Evolutionary conservation across 35 echinoderm and acorn worm species (phyloP), one percentile per base, ranked within the genome.

Genomic region (Lytechinus variegatus): DNA sequence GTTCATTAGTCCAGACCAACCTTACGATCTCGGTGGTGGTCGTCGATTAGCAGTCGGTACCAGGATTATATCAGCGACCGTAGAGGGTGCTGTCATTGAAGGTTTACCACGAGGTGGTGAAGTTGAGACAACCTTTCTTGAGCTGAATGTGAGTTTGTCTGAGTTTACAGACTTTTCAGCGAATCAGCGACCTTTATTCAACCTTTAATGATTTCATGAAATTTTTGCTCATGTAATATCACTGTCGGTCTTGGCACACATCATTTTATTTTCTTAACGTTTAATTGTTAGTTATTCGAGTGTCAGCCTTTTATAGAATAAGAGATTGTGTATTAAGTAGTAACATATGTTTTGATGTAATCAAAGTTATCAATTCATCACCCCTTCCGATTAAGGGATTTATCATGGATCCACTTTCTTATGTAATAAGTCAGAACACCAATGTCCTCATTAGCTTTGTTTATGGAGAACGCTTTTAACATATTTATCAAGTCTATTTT

Each of bases 111-210:
- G 11, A 19, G 92, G 92, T 9, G 29, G 53, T 53, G 92, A 93
- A 16, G 53, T 93, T 10, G 92, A 93, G 55, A 93, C 92, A 27
- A 54, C n/a, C 28, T 93, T 93, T 54, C 53, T 93, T 27, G 92
- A 93, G 28, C 92, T 54, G 21, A 93, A 93, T 57, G 92, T 93
- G 54, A 93, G 92, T 52, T 90, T n/a, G 33, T 87, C 13, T 58
- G 5, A 58, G 7, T 58, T 58, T 11, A 11, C 13, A 58, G 13
- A 58, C 9, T 11, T 9, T 11, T 11, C 56, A 58, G 56, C 56
- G 56, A 51, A n/a, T 10, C n/a, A 24, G 33, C 86, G n/a, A 10
- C 16, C n/a, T 87, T 87, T 87, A 28, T 24, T 27, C 86, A 87
- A 28, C 27, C 86, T 87, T 8, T 10, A 28, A 87, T 51, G 3